Evolutionary conservation across 2,888 invertebrate genomes (phyloP), one percentile per base, ranked within the genome.

Genomic region (Cantharis rustica): DNA sequence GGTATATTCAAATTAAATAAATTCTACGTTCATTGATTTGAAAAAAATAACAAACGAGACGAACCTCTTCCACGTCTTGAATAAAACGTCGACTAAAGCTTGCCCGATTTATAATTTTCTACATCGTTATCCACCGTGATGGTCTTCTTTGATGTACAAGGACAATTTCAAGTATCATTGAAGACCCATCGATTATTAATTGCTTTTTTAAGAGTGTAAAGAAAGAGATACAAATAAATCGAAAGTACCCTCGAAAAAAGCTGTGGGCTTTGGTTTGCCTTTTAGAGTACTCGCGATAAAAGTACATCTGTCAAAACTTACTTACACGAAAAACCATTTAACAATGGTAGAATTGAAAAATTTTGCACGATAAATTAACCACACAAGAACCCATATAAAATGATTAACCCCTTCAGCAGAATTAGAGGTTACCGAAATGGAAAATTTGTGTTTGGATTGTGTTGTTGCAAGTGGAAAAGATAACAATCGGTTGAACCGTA

Each of bases 231-330:
- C 17, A 66, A 66, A 66, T 66, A 23, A 20, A 23, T 23, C 15
- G 26, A 68, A 61, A 72, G 72, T 61, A 16, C 72, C 11, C 72
- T 72, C 17, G 68, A 72, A 72, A 16, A 15, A 61, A 68, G 61
- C 72, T 72, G 72, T 68, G 72, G 72, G 72, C 27, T 72, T 68
- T 68, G 23, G 23, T 26, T 13, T 72, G 68, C 16, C 68, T 68
- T 72, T 61, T 68, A 23, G 68, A 72, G 72, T 68, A 72, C 68
- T 61, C 20, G 15, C 13, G 16, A 68, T 66, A 66, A 72, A 72
- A 61, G 68, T 72, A 61, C 72, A 72, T 66, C 72, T 72, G 68
- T 72, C 72, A 72, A 68, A 72, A 66, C n/a, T 66, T 17, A 64
- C 64, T 20, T 63, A 20, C n/a, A 64, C 7, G 13, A 13, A 47